Conservation (phyloP, 2,113 vertebrate genomes). For the Larimichthys polyactis region DNA sequence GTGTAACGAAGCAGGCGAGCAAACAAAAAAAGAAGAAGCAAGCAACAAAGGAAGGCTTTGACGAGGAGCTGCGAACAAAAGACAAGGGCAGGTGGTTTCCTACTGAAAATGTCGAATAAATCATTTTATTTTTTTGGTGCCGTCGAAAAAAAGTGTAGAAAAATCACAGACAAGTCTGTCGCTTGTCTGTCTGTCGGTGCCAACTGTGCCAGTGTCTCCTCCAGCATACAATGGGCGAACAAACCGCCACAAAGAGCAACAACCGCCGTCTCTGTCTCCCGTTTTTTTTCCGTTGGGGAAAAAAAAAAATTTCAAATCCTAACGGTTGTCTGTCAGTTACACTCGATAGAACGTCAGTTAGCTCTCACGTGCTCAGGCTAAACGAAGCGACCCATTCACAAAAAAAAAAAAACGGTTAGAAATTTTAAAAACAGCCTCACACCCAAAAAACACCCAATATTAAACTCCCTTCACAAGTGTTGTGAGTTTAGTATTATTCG, state of each 20-base stretch:
- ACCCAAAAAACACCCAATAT: neutral
- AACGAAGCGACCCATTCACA: neutral
- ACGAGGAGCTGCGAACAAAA: conserved; percentile 77
- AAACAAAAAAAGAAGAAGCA: neutral
- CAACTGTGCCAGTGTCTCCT: conserved; percentile 62
- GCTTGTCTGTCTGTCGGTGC: conserved; percentile 37
- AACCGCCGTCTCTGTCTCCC: neutral
- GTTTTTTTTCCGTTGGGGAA: neutral
- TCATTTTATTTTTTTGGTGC: no score
- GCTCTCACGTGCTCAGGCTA: conserved; percentile 9
- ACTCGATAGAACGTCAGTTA: no score
- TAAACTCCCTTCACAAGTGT: neutral
- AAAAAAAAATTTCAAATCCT: neutral
- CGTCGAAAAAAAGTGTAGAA: neutral
- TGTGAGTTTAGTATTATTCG: fast-evolving
- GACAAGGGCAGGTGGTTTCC: conserved; percentile 26
- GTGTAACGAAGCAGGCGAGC: neutral
- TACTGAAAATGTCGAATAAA: neutral
- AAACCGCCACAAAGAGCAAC: conserved; percentile 7
- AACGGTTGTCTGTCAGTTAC: neutral
- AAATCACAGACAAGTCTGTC: neutral
- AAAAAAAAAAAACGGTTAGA: neutral
- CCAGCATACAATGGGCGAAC: conserved; percentile 57
- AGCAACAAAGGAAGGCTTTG: conserved; percentile 72
- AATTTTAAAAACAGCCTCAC: neutral